Conservation (phyloP, 2,113 vertebrate species). For the Raja brachyura region DNA sequence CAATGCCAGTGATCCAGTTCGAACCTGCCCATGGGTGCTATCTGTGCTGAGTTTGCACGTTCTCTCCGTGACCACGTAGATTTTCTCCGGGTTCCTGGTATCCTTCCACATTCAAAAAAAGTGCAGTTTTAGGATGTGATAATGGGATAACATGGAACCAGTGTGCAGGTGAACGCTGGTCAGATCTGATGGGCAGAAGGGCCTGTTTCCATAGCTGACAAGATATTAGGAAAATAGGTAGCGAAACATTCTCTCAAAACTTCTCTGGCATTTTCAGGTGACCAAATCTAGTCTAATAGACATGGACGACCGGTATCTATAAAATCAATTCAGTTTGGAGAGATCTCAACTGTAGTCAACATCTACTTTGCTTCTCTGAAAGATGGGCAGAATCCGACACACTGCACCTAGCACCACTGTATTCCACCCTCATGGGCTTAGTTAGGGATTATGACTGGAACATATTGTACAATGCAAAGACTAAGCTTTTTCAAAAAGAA, state of each 20-base stretch:
- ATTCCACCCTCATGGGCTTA: neutral
- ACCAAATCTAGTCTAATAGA: neutral
- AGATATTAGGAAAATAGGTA: neutral
- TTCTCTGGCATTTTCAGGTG: neutral
- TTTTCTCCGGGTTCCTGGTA: too few relatives aligned
- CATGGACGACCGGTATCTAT: neutral
- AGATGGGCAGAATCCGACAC: neutral
- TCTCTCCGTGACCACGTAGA: too few relatives aligned
- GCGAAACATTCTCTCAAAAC: neutral
- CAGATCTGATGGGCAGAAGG: too few relatives aligned
- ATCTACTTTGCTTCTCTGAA: neutral
- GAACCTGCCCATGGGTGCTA: too few relatives aligned
- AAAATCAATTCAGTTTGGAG: neutral
- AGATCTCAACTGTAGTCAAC: neutral
- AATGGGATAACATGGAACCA: too few relatives aligned
- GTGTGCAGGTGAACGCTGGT: too few relatives aligned
- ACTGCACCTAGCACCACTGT: neutral
- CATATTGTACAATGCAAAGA: neutral
- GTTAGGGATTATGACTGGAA: slow-evolving; percentile 2
- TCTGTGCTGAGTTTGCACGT: too few relatives aligned
- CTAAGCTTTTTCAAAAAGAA: too few relatives aligned
- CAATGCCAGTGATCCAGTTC: too few relatives aligned
- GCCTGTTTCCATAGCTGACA: too few relatives aligned
- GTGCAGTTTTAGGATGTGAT: too few relatives aligned
- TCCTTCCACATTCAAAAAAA: too few relatives aligned